These are phyloP conservation scores for Hydrolagus colliei DNA, from an alignment of 2,797 vertebrate genomes.

Conservation along the genomic window DNA sequence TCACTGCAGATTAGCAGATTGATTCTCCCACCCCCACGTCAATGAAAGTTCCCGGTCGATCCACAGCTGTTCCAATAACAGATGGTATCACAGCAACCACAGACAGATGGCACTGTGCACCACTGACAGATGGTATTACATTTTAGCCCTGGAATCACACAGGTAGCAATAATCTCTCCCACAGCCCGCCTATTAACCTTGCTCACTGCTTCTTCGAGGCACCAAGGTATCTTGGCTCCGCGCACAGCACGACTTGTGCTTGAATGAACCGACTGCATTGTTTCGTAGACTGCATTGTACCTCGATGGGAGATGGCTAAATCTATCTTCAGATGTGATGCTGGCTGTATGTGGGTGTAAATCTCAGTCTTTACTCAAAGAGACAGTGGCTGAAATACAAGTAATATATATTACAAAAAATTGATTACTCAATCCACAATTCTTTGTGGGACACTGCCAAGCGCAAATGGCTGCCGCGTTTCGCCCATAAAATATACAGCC, in stretches of 20 bases:
- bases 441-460: no score
- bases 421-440: no score
- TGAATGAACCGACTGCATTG: neutral
- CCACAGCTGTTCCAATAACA: conserved; percentile 13
- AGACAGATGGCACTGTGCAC: conserved; percentile 31
- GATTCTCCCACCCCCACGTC: neutral
- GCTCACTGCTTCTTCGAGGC: neutral
- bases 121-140: conserved; percentile 27
- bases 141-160: conserved; percentile 18
- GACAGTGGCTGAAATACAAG: neutral
- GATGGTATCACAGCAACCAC: conserved; percentile 26
- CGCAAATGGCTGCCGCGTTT: no score
- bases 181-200: neutral
- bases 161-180: conserved; percentile 20
- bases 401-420: no score
- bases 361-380: neutral
- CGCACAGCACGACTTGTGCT: neutral
- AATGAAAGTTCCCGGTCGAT: neutral
- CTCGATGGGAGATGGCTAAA: no score
- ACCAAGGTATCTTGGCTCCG: neutral
- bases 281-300: no score
- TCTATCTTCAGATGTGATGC: neutral
- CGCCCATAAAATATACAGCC: no score
- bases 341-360: neutral
- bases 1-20: neutral